Conservation (phyloP, 2,113 vertebrate species). For the mouse (Mus musculus) region GRCm39 chr4:103704501-103705000, state of each 20-base stretch:
- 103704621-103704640: background rate
- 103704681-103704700: background rate
- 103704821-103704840: background rate
- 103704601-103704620: background rate
- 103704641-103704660: background rate
- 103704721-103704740: background rate
- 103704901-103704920: background rate
- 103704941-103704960: background rate
- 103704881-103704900: background rate
- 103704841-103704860: background rate
- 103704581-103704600: background rate
- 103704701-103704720: too few relatives aligned
- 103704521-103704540: background rate
- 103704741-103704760: background rate
- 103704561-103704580: background rate
- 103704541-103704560: slow-evolving; percentile 9
- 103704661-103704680: background rate
- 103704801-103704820: background rate
- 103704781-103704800: background rate
- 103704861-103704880: background rate
- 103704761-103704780: slow-evolving; percentile 18
- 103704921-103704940: background rate
- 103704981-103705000: background rate
- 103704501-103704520: background rate
- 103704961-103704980: background rate